Evolutionary conservation across 2,797 vertebrate genomes (phyloP).

Genomic region (Synaphobranchus kaupii): DNA sequence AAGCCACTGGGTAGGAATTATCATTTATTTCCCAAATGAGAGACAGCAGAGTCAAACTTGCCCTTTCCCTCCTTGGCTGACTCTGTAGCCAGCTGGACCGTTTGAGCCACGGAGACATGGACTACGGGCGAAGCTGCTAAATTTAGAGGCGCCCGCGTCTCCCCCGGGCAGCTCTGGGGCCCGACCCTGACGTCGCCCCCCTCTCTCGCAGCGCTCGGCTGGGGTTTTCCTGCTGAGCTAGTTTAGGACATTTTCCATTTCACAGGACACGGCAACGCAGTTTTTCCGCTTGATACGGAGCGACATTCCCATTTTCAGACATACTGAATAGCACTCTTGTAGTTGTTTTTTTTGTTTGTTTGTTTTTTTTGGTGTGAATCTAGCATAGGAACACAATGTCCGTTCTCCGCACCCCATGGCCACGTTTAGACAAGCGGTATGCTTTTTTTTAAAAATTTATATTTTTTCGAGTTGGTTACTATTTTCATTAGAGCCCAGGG

Average conservation of each 20-base stretch:
- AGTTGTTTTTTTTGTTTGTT: not conserved
- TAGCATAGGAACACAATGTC: not conserved
- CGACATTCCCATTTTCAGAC: not conserved
- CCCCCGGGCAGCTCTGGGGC: conserved; percentile 33
- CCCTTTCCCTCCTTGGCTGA: not conserved
- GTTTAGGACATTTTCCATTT: conserved; percentile 6
- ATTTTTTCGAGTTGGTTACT: not conserved
- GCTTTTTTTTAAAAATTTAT: not conserved
- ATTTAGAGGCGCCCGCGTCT: conserved; percentile 37
- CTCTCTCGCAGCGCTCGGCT: conserved; percentile 1
- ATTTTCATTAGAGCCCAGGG: conserved; percentile 15
- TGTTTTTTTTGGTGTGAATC: not conserved
- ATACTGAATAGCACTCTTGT: not conserved
- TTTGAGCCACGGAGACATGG: conserved; percentile 40
- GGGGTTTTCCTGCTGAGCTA: conserved; percentile 4
- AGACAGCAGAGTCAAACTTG: conserved; percentile 20
- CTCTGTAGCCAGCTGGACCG: conserved; percentile 33
- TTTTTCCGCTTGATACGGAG: not conserved
- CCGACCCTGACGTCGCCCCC: conserved; percentile 33
- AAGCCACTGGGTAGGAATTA: conserved; percentile 41
- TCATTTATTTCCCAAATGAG: conserved; percentile 50
- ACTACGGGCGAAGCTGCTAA: conserved; percentile 47
- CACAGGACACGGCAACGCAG: not conserved
- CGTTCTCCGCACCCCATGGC: conserved; percentile 36
- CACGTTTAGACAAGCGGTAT: conserved; percentile 37